Conservation (phyloP, 2,888 invertebrate species). For the Leucoma salicis region DNA sequence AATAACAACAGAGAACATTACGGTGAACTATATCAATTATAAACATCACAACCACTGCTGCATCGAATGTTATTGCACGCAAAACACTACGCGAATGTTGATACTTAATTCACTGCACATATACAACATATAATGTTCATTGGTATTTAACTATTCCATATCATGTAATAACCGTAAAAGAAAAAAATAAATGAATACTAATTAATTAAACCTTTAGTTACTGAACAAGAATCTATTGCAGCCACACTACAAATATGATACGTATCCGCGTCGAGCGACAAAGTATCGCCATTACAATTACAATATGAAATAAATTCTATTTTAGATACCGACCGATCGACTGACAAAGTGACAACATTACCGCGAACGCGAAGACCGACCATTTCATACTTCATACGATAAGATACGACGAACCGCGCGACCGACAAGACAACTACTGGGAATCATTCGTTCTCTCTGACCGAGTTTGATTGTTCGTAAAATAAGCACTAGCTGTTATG, state of each 20-base stretch:
- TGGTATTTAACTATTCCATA: conserved; percentile 26
- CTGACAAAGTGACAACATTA: no score
- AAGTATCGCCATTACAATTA: conserved; percentile 47
- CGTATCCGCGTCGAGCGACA: conserved; percentile 41
- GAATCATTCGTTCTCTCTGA: conserved; percentile 41
- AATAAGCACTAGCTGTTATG: background rate
- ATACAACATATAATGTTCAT: conserved; percentile 51
- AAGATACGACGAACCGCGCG: no score
- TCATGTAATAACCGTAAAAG: background rate
- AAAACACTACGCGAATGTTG: conserved; percentile 29
- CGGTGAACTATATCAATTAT: conserved; percentile 43
- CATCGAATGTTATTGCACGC: conserved; percentile 33
- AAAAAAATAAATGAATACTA: conserved; percentile 6
- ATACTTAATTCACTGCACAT: conserved; percentile 51
- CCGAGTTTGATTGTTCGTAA: conserved; percentile 23
- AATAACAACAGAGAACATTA: conserved; percentile 63
- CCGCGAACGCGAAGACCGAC: no score
- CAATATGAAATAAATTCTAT: background rate
- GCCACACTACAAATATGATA: conserved; percentile 31
- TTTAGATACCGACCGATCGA: background rate
- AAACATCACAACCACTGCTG: conserved; percentile 44
- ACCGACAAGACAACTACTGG: background rate
- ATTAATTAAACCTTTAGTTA: conserved; percentile 5
- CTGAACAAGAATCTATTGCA: conserved; percentile 11
- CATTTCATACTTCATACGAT: no score